A percentile compares a stretch with the other conserved stretches of the same genome.
phyloP scores from a whole-genome alignment of 2,113 vertebrate species.

The Albula goreensis region DNA sequence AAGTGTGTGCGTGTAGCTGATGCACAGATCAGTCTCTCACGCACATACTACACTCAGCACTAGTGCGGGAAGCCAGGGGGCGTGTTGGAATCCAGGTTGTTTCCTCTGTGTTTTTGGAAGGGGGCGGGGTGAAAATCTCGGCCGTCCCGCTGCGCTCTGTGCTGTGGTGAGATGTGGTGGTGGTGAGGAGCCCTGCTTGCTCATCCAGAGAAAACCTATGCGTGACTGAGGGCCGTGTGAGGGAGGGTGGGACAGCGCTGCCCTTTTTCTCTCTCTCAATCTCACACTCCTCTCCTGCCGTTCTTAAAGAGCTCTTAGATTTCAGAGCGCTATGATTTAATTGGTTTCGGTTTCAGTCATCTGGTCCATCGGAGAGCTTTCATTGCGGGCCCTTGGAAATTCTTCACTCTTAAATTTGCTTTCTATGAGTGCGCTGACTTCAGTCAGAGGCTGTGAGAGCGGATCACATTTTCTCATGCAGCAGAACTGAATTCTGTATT shows the following conservation, averaged over 20 bases:
- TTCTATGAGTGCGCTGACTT: background rate
- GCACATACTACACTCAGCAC: background rate
- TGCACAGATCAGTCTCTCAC: background rate
- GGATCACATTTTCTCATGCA: background rate
- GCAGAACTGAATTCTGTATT: background rate
- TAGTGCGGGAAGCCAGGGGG: background rate
- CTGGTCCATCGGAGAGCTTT: background rate
- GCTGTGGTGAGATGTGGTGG: background rate
- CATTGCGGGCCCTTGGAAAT: background rate
- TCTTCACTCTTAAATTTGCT: background rate
- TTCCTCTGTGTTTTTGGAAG: background rate
- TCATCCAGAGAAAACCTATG: conserved; percentile 23
- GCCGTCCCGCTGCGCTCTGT: background rate
- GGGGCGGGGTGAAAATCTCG: background rate
- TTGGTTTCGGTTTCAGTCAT: conserved; percentile 23
- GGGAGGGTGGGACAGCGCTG: background rate
- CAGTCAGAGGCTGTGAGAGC: background rate
- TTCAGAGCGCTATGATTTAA: conserved; percentile 7
- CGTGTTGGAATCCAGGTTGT: background rate
- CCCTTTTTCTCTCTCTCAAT: background rate
- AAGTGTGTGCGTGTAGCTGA: background rate
- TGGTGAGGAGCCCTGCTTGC: background rate
- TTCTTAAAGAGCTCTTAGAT: background rate
- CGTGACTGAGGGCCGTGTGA: conserved; percentile 15
- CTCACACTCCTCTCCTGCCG: background rate